Base-by-base conservation (phyloP, 1,140 invertebrate species). In the Pseudomyrmex flavicornis region DNA sequence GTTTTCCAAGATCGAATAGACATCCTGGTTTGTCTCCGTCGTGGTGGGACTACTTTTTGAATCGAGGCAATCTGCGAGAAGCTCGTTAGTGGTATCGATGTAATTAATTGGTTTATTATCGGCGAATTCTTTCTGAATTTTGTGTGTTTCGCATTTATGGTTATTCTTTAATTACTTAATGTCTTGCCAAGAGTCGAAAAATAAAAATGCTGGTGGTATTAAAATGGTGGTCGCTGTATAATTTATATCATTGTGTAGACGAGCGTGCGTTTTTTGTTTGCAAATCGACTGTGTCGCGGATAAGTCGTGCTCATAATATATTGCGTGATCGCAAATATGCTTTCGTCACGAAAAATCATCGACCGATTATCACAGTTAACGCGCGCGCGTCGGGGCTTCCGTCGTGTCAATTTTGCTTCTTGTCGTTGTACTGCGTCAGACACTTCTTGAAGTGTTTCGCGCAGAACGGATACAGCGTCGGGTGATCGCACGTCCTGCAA, bases 381-480 rank as follows among this genome's bases (percentile, higher is more conserved):
- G 26, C 26, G 0, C 66, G 48, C 35, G 20, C 48, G 58, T 17
- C 26, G 48, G 26, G 9, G 3, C 22, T 35, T 44, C 17, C 44
- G 59, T 65, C 87, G 35, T 50, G 59, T 65, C 87, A 84, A 20
- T 72, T 86, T 46, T 84, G 75, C 13, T 90, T 91, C n/a, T 91
- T 91, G 3, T 91, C 90, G 58, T 92, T 91, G 3, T 90, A 58
- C 7, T 93, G 90, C 12, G 63, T 65, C 0, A 93, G 59, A 62
- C 94, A 95, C 80, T 94, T 94, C 76, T 94, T 94, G 66, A 95
- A 95, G 61, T 94, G 91, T 69, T 95, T 94, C 1, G 92, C 91
- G 72, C 94, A 95, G 62, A 95, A 95, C 1, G 92, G 89, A 75
- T 93, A 91, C 8, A 95, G 80, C 4, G 86, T 83, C 0, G 92